Conservation (phyloP, 2,113 vertebrate genomes). For the Corvus hawaiiensis region DNA sequence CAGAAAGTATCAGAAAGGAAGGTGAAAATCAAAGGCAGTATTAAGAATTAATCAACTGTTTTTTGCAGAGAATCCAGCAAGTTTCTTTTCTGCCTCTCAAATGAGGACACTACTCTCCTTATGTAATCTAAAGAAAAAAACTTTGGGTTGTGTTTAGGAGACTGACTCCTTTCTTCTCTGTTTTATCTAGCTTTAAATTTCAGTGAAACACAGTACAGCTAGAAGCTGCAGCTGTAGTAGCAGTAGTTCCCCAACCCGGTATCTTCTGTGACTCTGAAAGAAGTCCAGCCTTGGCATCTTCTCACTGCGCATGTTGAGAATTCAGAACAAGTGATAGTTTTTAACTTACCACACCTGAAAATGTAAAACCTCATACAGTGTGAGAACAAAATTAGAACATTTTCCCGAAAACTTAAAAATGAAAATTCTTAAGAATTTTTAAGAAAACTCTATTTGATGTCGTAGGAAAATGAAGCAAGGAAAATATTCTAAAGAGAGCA, state of each 20-base stretch:
- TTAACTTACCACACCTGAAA: background rate
- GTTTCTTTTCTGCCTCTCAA: background rate
- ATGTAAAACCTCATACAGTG: background rate
- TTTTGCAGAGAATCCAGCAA: background rate
- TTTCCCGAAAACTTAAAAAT: background rate
- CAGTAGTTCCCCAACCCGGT: background rate
- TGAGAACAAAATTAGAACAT: background rate
- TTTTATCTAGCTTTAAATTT: background rate
- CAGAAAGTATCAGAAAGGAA: background rate
- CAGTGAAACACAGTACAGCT: background rate
- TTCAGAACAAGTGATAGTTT: background rate
- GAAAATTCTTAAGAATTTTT: background rate
- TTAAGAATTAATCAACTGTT: background rate
- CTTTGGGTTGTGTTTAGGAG: background rate
- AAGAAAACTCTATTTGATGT: background rate
- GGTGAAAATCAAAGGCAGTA: background rate
- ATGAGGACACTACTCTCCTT: background rate
- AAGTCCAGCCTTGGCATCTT: background rate
- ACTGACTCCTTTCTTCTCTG: background rate
- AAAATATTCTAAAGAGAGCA: background rate
- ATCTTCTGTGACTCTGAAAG: background rate
- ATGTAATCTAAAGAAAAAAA: background rate
- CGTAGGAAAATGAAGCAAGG: background rate
- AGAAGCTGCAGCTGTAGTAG: background rate
- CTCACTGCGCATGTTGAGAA: background rate